Evolutionary conservation across 2,797 vertebrate genomes (phyloP), one percentile per base, ranked within the genome.

Genomic region (Pithecia hirsuta): DNA sequence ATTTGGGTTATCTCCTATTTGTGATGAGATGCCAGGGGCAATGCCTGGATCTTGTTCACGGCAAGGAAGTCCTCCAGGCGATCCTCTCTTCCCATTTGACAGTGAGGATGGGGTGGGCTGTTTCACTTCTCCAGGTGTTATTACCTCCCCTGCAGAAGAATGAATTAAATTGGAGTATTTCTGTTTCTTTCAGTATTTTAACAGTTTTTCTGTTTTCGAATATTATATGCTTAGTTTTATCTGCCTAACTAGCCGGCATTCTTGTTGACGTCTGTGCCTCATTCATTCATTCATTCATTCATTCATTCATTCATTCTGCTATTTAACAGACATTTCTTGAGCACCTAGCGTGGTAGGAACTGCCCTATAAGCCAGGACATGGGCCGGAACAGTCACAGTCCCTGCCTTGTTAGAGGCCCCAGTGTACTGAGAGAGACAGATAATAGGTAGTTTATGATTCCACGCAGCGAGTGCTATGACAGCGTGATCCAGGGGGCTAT

Each of bases 381-480:
- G 6, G 13, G 5, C 14, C 50, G n/a, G 14, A 61, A 30, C 1
- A 1, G 55, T 19, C 72, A 17, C 26, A 39, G 46, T 7, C 50
- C 2, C 48, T 70, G 30, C 6, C 15, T 4, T 46, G 9, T 50
- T 7, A 12, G 83, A 91, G 50, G 3, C 4, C 28, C 22, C 8
- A 7, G 20, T 19, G 13, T 59, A 14, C 20, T 7, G 7, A 61
- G 64, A 81, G 10, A 48, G 15, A 28, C 0, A 6, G 39, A 39
- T 2, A 1, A 14, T 1, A 13, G 3, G 39, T 4, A 8, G n/a
- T 9, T 85, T 9, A 48, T 1, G 5, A 22, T 12, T 28, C 50
- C 1, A 12, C 11, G 4, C 0, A 22, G 24, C 1, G 2, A 24
- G 33, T 39, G 33, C 26, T 24, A 13, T 13, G 26, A 19, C 1